phyloP scores from a whole-genome alignment of 2,888 invertebrate species.

The Sinohyriopsis cumingii region DNA sequence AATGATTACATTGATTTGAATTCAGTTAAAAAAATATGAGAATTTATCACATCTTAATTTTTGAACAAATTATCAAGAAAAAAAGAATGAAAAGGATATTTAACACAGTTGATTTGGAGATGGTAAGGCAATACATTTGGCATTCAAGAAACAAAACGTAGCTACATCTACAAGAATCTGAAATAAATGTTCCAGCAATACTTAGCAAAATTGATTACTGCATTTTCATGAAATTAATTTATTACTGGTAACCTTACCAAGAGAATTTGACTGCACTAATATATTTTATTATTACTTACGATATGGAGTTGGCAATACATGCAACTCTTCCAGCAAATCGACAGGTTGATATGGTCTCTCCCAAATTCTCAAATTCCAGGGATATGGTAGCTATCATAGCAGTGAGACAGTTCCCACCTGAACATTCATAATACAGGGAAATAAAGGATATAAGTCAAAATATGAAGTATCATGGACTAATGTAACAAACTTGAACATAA shows the following conservation, averaged over 20 bases:
- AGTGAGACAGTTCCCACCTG: conserved; percentile 69
- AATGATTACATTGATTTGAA: not conserved
- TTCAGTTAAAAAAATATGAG: not conserved
- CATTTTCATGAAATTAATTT: no score
- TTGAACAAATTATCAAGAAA: not conserved
- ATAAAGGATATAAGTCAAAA: not conserved
- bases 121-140: no score
- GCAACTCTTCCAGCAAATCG: conserved; percentile 68
- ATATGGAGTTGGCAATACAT: conserved; percentile 65
- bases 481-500: not conserved
- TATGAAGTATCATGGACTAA: not conserved
- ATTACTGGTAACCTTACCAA: no score
- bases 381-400: conserved; percentile 69
- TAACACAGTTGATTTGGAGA: no score
- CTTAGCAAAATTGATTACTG: no score
- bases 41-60: not conserved
- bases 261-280: no score
- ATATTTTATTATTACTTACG: conserved; percentile 44
- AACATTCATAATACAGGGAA: not conserved
- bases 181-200: no score
- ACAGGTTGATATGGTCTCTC: conserved; percentile 67
- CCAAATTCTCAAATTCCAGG: conserved; percentile 61
- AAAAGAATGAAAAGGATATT: not conserved
- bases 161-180: no score
- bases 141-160: no score